Percentiles rank a stretch among this genome's conserved stretches.
These are phyloP conservation scores for Drosophila kambysellisi DNA, from an alignment of 2,888 invertebrate species.

Conservation along the genomic window DNA sequence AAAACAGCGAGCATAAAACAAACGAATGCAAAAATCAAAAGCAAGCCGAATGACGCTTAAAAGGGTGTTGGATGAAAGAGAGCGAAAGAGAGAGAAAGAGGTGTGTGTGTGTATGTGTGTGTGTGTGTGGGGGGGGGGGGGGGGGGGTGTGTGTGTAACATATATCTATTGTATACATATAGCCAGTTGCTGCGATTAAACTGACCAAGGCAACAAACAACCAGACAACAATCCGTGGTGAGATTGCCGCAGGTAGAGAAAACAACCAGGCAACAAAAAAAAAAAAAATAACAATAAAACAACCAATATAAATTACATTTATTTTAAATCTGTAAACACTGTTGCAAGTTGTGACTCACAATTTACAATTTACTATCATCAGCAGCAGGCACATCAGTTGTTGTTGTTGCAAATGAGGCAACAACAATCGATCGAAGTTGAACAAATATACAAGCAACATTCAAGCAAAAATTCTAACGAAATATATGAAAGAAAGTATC, in stretches of 20 bases:
- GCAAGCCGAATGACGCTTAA: constrained; percentile 12
- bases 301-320: background rate
- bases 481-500: background rate
- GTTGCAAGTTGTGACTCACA: background rate
- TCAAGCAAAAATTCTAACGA: background rate
- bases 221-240: background rate
- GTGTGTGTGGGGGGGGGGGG: accelerated
- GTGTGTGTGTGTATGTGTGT: background rate
- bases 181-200: constrained; percentile 35
- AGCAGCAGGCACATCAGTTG: background rate
- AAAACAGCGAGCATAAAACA: constrained; percentile 63
- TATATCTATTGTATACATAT: constrained; percentile 32
- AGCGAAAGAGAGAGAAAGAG: background rate
- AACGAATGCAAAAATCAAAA: constrained; percentile 52
- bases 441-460: background rate
- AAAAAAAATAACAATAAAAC: background rate
- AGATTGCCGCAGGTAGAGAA: background rate
- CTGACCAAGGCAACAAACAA: constrained; percentile 33
- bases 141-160: background rate
- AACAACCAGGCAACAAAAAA: background rate
- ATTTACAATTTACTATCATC: background rate
- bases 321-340: background rate
- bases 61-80: background rate
- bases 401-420: background rate
- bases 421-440: background rate